Evolutionary conservation across 2,888 invertebrate genomes (phyloP).

Genomic region (Drosophila barbarae): DNA sequence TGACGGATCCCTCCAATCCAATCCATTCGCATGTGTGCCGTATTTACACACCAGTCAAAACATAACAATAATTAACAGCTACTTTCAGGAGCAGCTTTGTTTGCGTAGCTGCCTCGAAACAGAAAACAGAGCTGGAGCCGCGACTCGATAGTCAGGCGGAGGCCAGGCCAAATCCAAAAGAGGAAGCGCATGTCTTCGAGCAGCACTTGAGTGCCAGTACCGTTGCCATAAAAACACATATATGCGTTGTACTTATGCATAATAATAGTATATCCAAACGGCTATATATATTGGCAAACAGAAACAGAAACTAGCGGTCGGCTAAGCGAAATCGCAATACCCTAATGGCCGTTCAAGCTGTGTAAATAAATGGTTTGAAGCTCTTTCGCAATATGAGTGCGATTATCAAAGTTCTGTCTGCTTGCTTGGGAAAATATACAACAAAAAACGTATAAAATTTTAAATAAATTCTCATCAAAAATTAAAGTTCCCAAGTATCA

Average conservation of each 20-base stretch:
- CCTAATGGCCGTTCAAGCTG: conserved; percentile 16
- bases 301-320: conserved; percentile 13
- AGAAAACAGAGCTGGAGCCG: conserved; percentile 23
- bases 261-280: conserved; percentile 15
- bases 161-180: conserved; percentile 48
- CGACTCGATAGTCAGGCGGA: conserved; percentile 12
- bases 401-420: not conserved
- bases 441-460: not conserved
- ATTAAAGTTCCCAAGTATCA: not conserved
- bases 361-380: conserved; percentile 9
- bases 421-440: not conserved
- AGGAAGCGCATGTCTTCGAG: conserved; percentile 70
- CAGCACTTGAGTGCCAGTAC: conserved; percentile 51
- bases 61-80: conserved; percentile 54
- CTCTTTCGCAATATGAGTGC: not conserved
- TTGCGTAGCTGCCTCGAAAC: conserved; percentile 58
- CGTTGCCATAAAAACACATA: conserved; percentile 9
- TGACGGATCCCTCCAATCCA: conserved; percentile 21
- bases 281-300: conserved; percentile 27
- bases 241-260: conserved; percentile 29
- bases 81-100: conserved; percentile 64
- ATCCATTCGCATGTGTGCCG: conserved; percentile 32
- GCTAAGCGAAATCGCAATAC: conserved; percentile 18
- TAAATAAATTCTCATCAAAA: not conserved
- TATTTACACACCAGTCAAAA: conserved; percentile 39